phyloP scores from a whole-genome alignment of 1,140 invertebrate genomes.

The Triops cancriformis region DNA sequence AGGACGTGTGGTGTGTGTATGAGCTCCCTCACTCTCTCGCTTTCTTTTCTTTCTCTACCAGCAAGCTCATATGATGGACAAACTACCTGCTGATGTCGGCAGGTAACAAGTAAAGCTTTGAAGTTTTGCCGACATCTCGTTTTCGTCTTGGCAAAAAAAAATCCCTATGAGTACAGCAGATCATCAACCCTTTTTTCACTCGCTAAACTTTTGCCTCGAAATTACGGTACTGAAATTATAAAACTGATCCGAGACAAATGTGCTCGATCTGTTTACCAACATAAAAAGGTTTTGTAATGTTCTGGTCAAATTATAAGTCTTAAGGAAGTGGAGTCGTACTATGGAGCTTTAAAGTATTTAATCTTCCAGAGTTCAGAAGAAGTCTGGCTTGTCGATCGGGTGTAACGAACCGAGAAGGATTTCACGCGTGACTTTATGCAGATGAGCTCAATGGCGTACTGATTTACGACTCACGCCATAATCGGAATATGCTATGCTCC shows the following conservation, averaged over 20 bases:
- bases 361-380: neutral
- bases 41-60: neutral
- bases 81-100: slow-evolving; percentile 12
- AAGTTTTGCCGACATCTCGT: slow-evolving; percentile 3
- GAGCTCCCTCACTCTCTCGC: neutral
- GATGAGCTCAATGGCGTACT: neutral
- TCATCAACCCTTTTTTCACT: neutral
- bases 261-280: neutral
- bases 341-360: no score
- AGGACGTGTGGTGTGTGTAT: slow-evolving; percentile 2
- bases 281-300: neutral
- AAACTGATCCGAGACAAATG: neutral
- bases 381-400: neutral
- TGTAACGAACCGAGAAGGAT: slow-evolving; percentile 13
- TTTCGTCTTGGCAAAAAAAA: neutral
- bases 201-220: neutral
- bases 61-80: neutral
- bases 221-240: neutral
- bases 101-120: slow-evolving; percentile 11
- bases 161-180: neutral
- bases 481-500: neutral
- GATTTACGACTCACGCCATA: slow-evolving; percentile 10
- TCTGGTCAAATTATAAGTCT: neutral
- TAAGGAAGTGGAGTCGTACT: no score
- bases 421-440: slow-evolving; percentile 13